These are phyloP conservation scores for Notamacropus eugenii DNA, from an alignment of 2,797 vertebrate species.

Conservation along the genomic window DNA sequence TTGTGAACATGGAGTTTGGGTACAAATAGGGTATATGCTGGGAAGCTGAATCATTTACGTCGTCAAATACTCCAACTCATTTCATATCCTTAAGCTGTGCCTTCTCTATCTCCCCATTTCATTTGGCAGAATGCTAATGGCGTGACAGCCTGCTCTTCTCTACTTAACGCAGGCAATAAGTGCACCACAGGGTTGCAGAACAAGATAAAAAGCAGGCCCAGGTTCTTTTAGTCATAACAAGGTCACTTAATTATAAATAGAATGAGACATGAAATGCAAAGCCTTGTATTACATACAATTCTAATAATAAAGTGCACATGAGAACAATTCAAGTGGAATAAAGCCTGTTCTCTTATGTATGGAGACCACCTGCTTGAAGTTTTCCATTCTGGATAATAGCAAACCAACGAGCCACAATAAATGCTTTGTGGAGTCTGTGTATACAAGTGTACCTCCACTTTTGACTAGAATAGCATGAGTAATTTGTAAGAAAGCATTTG, in stretches of 20 bases:
- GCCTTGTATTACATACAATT: neutral
- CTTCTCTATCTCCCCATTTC: neutral
- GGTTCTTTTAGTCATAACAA: neutral
- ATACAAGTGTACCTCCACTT: neutral
- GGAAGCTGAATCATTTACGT: neutral
- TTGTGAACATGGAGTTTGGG: neutral
- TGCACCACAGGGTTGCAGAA: neutral
- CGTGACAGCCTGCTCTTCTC: neutral
- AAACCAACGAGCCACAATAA: neutral
- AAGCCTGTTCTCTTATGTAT: neutral
- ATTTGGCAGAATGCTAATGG: neutral
- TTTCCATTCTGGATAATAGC: neutral
- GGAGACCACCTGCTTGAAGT: neutral
- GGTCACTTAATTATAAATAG: neutral
- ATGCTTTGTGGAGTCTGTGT: neutral
- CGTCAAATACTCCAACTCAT: neutral
- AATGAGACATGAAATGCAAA: neutral
- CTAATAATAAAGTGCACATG: neutral
- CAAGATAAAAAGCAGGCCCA: neutral
- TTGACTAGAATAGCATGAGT: neutral
- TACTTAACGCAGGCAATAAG: neutral
- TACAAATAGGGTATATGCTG: neutral
- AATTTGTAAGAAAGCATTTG: neutral
- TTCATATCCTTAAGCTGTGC: neutral
- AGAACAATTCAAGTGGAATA: neutral